Percentiles rank a stretch among this genome's conserved stretches.
Evolutionary conservation across 1,140 invertebrate species (phyloP).

Genomic region (Drosophila novamexicana): DNA sequence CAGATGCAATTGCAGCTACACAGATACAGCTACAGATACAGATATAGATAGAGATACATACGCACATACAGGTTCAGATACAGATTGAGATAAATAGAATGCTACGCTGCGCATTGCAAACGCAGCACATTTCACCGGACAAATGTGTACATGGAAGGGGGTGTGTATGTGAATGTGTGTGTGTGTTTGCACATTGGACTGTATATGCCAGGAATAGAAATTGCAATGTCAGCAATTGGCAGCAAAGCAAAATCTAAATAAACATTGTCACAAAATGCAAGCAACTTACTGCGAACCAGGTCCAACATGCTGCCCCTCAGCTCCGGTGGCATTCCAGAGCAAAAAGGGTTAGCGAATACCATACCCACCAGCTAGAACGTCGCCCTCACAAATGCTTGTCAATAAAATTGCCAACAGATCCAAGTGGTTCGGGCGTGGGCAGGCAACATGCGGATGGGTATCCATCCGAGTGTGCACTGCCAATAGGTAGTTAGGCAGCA

Average conservation of each 20-base stretch:
- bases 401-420: slow-evolving; percentile 78
- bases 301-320: background rate
- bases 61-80: slow-evolving; percentile 19
- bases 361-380: slow-evolving; percentile 15
- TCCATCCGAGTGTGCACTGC: slow-evolving; percentile 50
- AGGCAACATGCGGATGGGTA: slow-evolving; percentile 8
- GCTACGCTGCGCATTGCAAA: slow-evolving; percentile 72
- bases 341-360: slow-evolving; percentile 47
- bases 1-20: slow-evolving; percentile 24
- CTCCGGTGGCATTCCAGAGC: too few species aligned
- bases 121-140: slow-evolving; percentile 64
- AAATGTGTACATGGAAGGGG: slow-evolving; percentile 13
- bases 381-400: slow-evolving; percentile 58
- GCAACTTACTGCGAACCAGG: slow-evolving; percentile 35
- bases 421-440: slow-evolving; percentile 32
- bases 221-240: slow-evolving; percentile 83
- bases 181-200: slow-evolving; percentile 46
- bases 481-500: slow-evolving; percentile 75
- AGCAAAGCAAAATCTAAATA: slow-evolving; percentile 82
- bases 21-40: slow-evolving; percentile 22
- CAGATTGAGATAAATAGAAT: slow-evolving; percentile 61
- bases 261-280: slow-evolving; percentile 83
- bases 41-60: slow-evolving; percentile 18
- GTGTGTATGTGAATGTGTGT: slow-evolving; percentile 30
- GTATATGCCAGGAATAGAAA: slow-evolving; percentile 73